Conservation (phyloP, 2,888 invertebrate genomes). For the Stenichneumon culpator region DNA sequence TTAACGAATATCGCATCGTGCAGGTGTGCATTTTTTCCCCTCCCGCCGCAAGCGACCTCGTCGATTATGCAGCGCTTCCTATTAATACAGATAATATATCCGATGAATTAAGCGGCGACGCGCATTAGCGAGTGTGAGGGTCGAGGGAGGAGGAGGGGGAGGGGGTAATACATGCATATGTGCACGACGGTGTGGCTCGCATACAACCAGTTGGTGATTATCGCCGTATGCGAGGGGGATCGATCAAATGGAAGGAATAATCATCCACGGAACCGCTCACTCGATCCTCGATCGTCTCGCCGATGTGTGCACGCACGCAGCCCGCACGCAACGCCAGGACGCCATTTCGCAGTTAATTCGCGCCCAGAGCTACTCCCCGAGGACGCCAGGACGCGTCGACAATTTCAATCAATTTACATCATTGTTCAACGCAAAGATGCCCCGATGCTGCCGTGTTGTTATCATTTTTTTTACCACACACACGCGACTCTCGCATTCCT, state of each 20-base stretch:
- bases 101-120: conserved; percentile 55
- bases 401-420: conserved; percentile 76
- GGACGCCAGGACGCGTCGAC: conserved; percentile 68
- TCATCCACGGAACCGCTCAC: conserved; percentile 32
- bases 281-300: conserved; percentile 41
- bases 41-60: conserved; percentile 37
- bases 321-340: conserved; percentile 6
- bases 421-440: conserved; percentile 68
- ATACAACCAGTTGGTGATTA: conserved; percentile 14
- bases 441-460: conserved; percentile 34
- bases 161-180: conserved; percentile 28
- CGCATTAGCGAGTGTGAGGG: conserved; percentile 47
- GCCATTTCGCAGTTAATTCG: conserved; percentile 67
- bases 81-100: conserved; percentile 60
- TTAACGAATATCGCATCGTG: conserved; percentile 11
- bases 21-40: conserved; percentile 26
- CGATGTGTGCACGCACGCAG: conserved; percentile 8
- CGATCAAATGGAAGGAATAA: conserved; percentile 62
- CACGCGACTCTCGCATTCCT: background rate
- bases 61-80: conserved; percentile 54
- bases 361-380: conserved; percentile 58
- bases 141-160: background rate
- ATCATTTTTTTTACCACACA: background rate
- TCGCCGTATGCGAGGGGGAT: conserved; percentile 25
- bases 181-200: background rate